phyloP scores from a whole-genome alignment of 2,888 invertebrate species.

The Pogonocherus hispidulus region DNA sequence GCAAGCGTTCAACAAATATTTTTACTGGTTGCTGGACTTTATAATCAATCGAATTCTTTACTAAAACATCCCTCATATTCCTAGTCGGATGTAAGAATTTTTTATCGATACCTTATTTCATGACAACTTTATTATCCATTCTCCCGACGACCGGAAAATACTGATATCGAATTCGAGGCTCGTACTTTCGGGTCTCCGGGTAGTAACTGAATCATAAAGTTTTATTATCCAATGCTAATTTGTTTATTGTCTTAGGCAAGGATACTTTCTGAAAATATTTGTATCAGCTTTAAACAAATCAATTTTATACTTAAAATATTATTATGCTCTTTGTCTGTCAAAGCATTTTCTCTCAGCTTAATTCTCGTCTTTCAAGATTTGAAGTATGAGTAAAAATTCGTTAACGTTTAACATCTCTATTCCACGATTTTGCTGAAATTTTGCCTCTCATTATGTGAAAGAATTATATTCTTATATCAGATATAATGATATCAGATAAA shows the following conservation, averaged over 20 bases:
- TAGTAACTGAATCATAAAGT: slow-evolving; percentile 26
- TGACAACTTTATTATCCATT: background rate
- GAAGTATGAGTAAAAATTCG: too few relatives aligned
- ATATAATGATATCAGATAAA: too few relatives aligned
- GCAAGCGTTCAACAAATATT: background rate
- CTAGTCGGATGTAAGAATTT: background rate
- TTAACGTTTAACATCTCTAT: too few relatives aligned
- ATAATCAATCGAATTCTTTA: background rate
- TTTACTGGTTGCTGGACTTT: background rate
- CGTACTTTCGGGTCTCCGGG: background rate
- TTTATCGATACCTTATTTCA: slow-evolving; percentile 7
- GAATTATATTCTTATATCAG: too few relatives aligned
- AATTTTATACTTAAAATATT: too few relatives aligned
- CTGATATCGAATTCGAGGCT: slow-evolving; percentile 17
- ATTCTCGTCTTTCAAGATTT: too few relatives aligned
- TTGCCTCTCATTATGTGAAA: too few relatives aligned
- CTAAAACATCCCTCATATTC: background rate
- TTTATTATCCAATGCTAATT: slow-evolving; percentile 23
- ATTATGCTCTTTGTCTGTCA: too few relatives aligned
- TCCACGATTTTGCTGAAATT: too few relatives aligned
- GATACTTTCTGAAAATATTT: background rate
- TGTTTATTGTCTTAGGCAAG: slow-evolving; percentile 26
- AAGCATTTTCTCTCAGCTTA: too few relatives aligned
- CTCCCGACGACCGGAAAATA: slow-evolving; percentile 21
- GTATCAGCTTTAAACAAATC: too few relatives aligned